phyloP scores from a whole-genome alignment of 1,140 invertebrate species.

The Hesperophylax magnus region DNA sequence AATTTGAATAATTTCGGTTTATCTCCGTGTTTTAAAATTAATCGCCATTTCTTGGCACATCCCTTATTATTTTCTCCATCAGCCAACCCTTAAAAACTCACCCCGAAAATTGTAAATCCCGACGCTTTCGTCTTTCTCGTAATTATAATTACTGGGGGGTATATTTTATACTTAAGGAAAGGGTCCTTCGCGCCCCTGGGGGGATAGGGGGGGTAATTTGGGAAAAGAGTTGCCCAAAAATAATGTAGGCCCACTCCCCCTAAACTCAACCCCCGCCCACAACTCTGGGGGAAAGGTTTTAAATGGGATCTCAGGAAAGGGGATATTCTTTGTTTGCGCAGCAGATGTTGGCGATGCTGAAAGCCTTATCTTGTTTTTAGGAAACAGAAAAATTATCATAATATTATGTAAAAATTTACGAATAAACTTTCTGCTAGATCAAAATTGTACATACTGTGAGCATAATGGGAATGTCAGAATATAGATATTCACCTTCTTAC shows the following conservation, averaged over 20 bases:
- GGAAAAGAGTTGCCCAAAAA: conserved; percentile 47
- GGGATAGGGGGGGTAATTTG: conserved; percentile 16
- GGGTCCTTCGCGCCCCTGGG: conserved; percentile 42
- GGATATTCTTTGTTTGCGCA: conserved; percentile 2
- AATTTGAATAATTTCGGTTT: too few relatives aligned
- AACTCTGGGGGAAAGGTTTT: conserved; percentile 19
- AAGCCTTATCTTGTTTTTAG: background rate
- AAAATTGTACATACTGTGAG: too few relatives aligned
- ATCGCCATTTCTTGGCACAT: too few relatives aligned
- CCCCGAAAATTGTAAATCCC: conserved; percentile 44
- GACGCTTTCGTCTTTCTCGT: conserved; percentile 54
- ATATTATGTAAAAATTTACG: background rate
- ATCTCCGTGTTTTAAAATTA: too few relatives aligned
- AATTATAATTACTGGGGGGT: conserved; percentile 58
- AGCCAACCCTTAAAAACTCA: conserved; percentile 46
- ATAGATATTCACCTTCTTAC: too few relatives aligned
- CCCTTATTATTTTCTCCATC: too few relatives aligned
- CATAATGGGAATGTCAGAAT: too few relatives aligned
- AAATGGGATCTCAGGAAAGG: conserved; percentile 35
- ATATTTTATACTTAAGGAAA: conserved; percentile 53
- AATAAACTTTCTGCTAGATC: background rate
- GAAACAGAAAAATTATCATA: background rate
- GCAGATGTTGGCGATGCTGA: background rate
- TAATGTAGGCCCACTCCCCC: conserved; percentile 7
- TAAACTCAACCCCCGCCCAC: too few relatives aligned